Base-by-base conservation (phyloP, 2,113 vertebrate genomes). In the Siphamia tubifer region DNA sequence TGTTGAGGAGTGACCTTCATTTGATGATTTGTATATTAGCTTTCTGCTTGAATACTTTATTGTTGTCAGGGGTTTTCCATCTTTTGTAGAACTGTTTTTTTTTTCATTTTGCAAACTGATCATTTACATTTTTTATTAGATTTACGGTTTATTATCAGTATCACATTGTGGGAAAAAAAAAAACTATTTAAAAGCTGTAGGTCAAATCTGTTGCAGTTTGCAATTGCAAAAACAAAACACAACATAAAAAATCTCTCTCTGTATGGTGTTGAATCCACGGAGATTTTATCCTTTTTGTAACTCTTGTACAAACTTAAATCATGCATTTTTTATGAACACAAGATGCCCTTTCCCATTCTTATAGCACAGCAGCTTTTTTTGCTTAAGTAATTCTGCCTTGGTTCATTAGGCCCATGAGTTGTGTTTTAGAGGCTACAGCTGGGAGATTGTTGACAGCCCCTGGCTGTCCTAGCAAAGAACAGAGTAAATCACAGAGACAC, bases 331-430 rank as follows among this genome's bases (percentile, higher is more conserved):
- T 31, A 44, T 67, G 47, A 70, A 82, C 39, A 77, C 62, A 47
- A 25, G 38, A 72, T 79, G 47, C 47, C 68, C 69, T 68, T 24
- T 60, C 45, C 44, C 31, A 55, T 16, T 63, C 67, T 72, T 64
- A 73, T 66, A 36, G 54, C 82, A 76, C 20, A 31, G 44, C 68
- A 74, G 76, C 74, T 75, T 80, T n/a, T n/a, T 77, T 81, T 79
- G 56, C 65, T 79, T 64, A 83, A 86, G 83, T 85, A 80, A 88
- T 82, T 87, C 85, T 78, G 72, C 57, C 31, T 70, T 68, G 88
- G 71, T 90, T 92, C 85, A 90, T 90, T 91, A 86, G 77, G 55
- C 71, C 74, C 67, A 71, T 86, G 87, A 90, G 85, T 77, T 82
- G 81, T 79, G 74, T 77, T 87, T 81, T 65, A 82, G 82, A 69